Evolutionary conservation across 1,140 invertebrate species (phyloP), one percentile per base, ranked within the genome.

Genomic region (Drosophila lini): DNA sequence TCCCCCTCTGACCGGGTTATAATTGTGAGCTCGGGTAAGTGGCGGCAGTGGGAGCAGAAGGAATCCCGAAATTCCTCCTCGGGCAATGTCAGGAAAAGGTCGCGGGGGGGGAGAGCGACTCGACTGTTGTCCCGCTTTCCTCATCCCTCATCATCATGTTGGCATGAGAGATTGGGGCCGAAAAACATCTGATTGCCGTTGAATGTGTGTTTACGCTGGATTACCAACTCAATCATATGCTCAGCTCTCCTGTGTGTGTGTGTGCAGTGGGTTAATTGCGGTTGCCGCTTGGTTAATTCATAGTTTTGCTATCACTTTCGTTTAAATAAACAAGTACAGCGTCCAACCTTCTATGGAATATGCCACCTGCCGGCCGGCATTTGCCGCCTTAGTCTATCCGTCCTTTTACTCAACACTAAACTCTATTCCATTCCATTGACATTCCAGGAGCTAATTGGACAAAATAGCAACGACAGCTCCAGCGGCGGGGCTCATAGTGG

Each of bases 391-490:
- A 34, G 65, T n/a, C 16, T 68, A 34, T 58, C 25, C 16, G 13
- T 34, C 16, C 36, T 68, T 69, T 41, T 32, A 42, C 19, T 62
- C 25, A 76, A 34, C 34, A 34, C 65, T 53, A 55, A 58, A 28
- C 67, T 71, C 28, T 58, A 36, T 69, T 47, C 57, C 25, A 62
- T 82, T 71, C 53, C 79, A 67, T 90, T 80, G 73, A 88, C 76
- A 78, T 95, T 96, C 6, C 93, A 97, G 96, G 96, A 97, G 94
- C 93, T 97, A 93, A 96, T 95, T 92, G 96, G 96, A 90, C 95
- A 96, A 92, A 97, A 97, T 92, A 96, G 96, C 94, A 97, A 96
- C 94, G 96, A 96, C 92, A 96, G 94, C 89, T 94, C 94, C 73
- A 94, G 94, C 86, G 95, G 94, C 32, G 94, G 93, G 58, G 93